Conservation (phyloP, 2,888 invertebrate species). For the Scaptomyza cyrtandrae region DNA sequence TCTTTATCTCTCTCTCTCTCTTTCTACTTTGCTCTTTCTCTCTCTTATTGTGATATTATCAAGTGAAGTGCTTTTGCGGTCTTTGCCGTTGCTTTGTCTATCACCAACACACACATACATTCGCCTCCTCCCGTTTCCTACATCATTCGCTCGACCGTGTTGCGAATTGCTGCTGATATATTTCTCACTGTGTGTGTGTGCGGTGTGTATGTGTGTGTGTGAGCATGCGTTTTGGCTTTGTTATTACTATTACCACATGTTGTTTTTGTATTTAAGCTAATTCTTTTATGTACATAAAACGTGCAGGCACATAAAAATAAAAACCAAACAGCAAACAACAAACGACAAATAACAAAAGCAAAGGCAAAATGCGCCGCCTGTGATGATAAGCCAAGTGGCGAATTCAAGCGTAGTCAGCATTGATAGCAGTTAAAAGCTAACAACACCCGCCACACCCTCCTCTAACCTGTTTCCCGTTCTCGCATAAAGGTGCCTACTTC, state of each 20-base stretch:
- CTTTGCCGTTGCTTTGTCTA: conserved; percentile 65
- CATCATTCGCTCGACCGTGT: not conserved
- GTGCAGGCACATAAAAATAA: conserved; percentile 77
- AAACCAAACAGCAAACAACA: conserved; percentile 68
- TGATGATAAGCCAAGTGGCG: conserved; percentile 77
- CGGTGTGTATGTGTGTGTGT: conserved; percentile 26
- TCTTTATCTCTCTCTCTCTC: not conserved
- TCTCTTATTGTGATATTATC: conserved; percentile 66
- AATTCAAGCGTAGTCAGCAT: conserved; percentile 79
- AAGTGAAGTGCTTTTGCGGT: conserved; percentile 78
- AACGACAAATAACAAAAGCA: conserved; percentile 63
- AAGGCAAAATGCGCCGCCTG: conserved; percentile 28
- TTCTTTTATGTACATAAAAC: conserved; percentile 77
- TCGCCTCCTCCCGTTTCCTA: not conserved
- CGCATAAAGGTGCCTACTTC: conserved; percentile 76
- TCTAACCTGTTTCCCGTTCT: conserved; percentile 19
- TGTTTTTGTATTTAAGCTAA: conserved; percentile 80
- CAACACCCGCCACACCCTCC: not conserved
- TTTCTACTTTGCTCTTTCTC: conserved; percentile 2
- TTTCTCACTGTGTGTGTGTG: conserved; percentile 23
- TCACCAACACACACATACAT: conserved; percentile 32
- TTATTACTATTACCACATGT: conserved; percentile 78
- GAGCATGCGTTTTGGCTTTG: conserved; percentile 72
- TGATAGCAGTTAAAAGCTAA: conserved; percentile 55
- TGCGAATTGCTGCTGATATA: conserved; percentile 34